Base-by-base conservation (phyloP, 2,888 invertebrate genomes). In the Escarpia spicata region DNA sequence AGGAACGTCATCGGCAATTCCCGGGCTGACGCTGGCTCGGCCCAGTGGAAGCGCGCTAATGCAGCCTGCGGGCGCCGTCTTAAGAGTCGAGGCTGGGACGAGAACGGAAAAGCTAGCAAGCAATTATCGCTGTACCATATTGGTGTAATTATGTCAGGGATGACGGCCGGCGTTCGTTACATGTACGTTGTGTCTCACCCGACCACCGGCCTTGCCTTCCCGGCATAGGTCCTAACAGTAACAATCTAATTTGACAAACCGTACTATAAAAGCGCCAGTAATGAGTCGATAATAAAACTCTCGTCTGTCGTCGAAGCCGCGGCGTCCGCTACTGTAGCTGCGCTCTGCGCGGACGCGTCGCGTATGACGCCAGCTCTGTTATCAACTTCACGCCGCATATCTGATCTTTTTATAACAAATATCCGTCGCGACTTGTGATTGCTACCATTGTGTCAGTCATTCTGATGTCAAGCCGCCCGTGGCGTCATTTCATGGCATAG, bases 221-320 rank as follows among this genome's bases (percentile, higher is more conserved):
- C 75, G 75, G 75, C 75, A 26, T 26, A 15, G n/a, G 75, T 75
- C 75, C 19, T 9, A 37, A 37, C 37, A 52, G 52, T 75, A 75
- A 75, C 75, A 75, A 75, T 75, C 75, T 75, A 75, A 75, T 75
- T 75, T 75, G 75, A 26, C 75, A 26, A 75, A 15, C 75, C 75
- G 75, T n/a, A 75, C 52, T 12, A 9, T 15, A 75, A 75, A 75
- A 75, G 75, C 75, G n/a, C 75, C 26, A 15, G 75, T 75, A 75
- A 75, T 75, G 75, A 75, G 75, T 75, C 75, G 75, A 75, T 75
- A 75, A 75, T 75, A 75, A n/a, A 75, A 75, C 75, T 15, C 75
- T 75, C 26, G n/a, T 75, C n/a, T 75, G 75, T 75, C 75, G 75
- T 26, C n/a, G 75, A 26, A 75, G 75, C 75, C 75, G 75, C 26